phyloP scores from a whole-genome alignment of 2,113 vertebrate species.

The Sialia sialis region DNA sequence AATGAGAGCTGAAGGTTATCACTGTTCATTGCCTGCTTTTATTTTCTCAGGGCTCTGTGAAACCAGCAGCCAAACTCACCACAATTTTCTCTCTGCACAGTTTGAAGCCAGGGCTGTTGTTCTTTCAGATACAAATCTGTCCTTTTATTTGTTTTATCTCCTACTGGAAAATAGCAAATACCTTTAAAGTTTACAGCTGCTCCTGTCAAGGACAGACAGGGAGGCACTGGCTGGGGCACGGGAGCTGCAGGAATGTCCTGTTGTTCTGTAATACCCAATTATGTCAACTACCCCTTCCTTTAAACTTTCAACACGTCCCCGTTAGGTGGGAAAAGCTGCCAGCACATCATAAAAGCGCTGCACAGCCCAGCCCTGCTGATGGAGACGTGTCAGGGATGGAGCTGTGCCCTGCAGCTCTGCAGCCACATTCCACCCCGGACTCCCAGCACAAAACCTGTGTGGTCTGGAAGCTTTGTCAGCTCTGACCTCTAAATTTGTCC shows the following conservation, averaged over 20 bases:
- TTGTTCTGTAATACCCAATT: background rate
- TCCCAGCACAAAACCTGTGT: slow-evolving; percentile 22
- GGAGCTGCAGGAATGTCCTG: background rate
- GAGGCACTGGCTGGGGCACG: background rate
- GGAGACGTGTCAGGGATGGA: slow-evolving; percentile 11
- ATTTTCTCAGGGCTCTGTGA: background rate
- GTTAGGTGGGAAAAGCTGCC: slow-evolving; percentile 17
- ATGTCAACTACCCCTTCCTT: background rate
- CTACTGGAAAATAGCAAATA: slow-evolving; percentile 1
- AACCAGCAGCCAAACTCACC: background rate
- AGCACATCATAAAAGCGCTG: background rate
- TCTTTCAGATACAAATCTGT: background rate
- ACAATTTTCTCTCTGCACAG: background rate
- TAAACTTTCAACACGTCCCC: background rate
- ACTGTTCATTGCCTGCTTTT: background rate
- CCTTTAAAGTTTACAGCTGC: background rate
- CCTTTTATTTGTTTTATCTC: background rate
- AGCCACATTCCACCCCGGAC: background rate
- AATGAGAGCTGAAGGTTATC: background rate
- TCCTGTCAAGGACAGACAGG: background rate
- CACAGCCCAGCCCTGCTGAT: slow-evolving; percentile 13
- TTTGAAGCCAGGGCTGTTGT: background rate
- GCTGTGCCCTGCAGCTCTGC: background rate
- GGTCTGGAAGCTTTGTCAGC: slow-evolving; percentile 39
- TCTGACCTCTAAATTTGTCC: slow-evolving; percentile 55